Base-by-base conservation (phyloP, 1,140 invertebrate genomes). In the Ostrea denselamellosa region DNA sequence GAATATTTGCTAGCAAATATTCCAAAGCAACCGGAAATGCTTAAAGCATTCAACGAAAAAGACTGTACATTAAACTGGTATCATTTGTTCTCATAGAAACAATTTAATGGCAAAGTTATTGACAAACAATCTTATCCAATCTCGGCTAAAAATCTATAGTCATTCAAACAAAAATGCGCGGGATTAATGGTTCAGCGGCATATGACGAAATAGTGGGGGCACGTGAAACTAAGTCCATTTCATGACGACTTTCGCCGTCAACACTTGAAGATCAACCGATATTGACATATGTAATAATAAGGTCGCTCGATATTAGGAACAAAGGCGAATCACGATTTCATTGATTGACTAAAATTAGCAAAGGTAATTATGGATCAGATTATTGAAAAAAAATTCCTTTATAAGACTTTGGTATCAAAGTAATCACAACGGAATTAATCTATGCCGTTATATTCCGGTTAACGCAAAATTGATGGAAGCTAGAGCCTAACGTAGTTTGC, bases 51-150 rank as follows among this genome's bases (percentile, higher is more conserved):
- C 68, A 71, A 71, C 68, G 9, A 71, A 71, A 71, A 10, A 71
- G 7, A 25, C 25, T 71, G 22, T 71, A 14, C 68, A 71, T 71
- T 28, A 71, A 71, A 71, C 22, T 71, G 12, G 68, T 71, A 71
- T 71, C 68, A 71, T 71, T 71, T 71, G 22, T 71, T 71, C 68
- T 71, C 68, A 71, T 71, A 34, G 68, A 71, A 71, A 71, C 68
- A 71, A 71, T 71, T 71, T 71, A 44, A 71, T 71, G 68, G 68
- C 68, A 71, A 71, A 71, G 25, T 71, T 71, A 71, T 71, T 71
- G 68, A 71, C 68, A 71, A 71, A 71, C 68, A 71, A 71, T 25
- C 68, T 71, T 71, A 25, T 71, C 68, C 68, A 71, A 71, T 71
- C 68, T 71, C 68, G 8, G 68, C 68, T 34, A 71, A 71, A 71